Evolutionary conservation across 2,888 invertebrate genomes (phyloP).

Genomic region (Spilosoma lubricipeda): DNA sequence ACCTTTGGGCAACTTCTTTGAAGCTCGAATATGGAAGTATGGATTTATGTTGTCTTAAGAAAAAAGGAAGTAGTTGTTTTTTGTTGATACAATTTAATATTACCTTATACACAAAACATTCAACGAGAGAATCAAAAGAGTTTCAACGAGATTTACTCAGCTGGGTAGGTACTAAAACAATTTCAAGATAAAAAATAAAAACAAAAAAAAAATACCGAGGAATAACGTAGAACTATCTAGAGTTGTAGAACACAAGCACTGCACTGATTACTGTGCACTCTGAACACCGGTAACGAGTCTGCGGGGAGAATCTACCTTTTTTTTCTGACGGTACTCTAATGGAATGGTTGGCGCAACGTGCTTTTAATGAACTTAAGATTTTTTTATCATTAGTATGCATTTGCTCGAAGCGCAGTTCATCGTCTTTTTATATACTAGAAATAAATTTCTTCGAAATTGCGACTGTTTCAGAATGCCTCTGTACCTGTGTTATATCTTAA

Average conservation of each 20-base stretch:
- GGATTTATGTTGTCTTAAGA: too few relatives aligned
- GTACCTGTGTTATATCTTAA: too few relatives aligned
- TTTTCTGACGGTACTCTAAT: conserved; percentile 18
- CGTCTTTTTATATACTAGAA: not conserved
- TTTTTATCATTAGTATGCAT: conserved; percentile 25
- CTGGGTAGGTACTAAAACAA: not conserved
- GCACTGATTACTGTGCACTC: conserved; percentile 23
- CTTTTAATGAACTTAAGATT: conserved; percentile 24
- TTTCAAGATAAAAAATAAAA: not conserved
- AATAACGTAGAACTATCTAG: conserved; percentile 10
- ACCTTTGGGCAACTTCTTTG: too few relatives aligned
- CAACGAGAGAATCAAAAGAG: not conserved
- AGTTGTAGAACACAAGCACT: conserved; percentile 15
- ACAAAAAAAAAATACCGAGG: not conserved
- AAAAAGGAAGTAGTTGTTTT: too few relatives aligned
- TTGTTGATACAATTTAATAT: too few relatives aligned
- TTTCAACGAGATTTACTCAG: not conserved
- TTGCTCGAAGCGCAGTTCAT: conserved; percentile 8
- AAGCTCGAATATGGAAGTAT: too few relatives aligned
- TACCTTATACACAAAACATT: not conserved
- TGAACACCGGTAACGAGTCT: conserved; percentile 21
- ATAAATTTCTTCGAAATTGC: conserved; percentile 3
- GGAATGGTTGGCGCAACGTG: conserved; percentile 19
- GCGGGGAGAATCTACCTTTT: conserved; percentile 12
- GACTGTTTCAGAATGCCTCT: not conserved